A percentile compares a stretch with the other conserved stretches of the same genome.
Evolutionary conservation across 2,888 invertebrate species (phyloP).

Genomic region (Lasioglossum pauxillum): DNA sequence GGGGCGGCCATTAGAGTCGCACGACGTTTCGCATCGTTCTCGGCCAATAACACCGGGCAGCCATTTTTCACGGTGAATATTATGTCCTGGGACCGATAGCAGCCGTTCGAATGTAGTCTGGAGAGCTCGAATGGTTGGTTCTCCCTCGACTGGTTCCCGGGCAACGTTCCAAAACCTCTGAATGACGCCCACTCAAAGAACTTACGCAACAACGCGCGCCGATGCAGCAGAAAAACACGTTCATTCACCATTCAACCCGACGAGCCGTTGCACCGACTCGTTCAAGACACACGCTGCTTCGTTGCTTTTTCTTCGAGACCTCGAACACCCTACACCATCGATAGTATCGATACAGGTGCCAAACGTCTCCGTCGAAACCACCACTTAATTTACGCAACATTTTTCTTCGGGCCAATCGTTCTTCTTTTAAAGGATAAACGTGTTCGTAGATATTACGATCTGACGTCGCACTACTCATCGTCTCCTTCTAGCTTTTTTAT

Average conservation of each 20-base stretch:
- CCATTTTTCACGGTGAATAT: constrained; percentile 63
- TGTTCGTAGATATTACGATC: no score
- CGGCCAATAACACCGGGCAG: constrained; percentile 48
- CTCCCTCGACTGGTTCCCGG: constrained; percentile 41
- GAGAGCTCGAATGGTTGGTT: constrained; percentile 8
- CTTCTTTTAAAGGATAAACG: not conserved
- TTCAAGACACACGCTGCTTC: not conserved
- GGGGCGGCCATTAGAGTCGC: constrained; percentile 44
- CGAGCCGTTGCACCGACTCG: not conserved
- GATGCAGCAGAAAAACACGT: constrained; percentile 63
- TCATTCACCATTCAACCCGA: constrained; percentile 60
- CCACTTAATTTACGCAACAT: not conserved
- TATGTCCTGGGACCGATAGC: constrained; percentile 57
- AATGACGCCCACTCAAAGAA: constrained; percentile 71
- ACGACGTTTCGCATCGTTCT: constrained; percentile 55
- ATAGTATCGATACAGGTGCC: not conserved
- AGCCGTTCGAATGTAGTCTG: constrained; percentile 21
- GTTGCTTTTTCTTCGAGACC: not conserved
- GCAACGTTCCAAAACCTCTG: constrained; percentile 70
- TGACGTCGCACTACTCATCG: not conserved
- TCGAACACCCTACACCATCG: not conserved
- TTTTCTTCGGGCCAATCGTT: not conserved
- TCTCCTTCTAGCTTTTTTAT: not conserved
- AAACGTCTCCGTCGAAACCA: not conserved
- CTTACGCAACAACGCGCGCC: constrained; percentile 64